phyloP scores from a whole-genome alignment of 2,888 invertebrate species.

The Zelleria hepariella region DNA sequence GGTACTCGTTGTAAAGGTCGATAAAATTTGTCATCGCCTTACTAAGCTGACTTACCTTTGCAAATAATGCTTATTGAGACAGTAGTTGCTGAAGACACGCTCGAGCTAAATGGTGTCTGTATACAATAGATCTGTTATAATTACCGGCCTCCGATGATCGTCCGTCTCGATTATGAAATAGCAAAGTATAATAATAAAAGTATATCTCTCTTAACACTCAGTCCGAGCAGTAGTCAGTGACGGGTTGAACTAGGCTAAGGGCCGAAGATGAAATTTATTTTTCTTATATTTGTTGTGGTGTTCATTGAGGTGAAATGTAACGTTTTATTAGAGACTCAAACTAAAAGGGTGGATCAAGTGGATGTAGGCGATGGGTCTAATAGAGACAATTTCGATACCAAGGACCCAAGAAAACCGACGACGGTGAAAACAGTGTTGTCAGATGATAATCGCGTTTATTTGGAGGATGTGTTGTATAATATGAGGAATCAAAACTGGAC shows the following conservation, averaged over 20 bases:
- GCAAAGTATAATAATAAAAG: neutral
- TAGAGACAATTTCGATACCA: neutral
- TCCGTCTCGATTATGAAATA: neutral
- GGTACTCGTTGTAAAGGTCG: too few relatives aligned
- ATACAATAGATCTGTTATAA: neutral
- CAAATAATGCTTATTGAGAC: neutral
- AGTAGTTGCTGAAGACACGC: neutral
- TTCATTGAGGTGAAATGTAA: neutral
- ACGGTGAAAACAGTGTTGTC: constrained; percentile 18
- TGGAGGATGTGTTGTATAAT: constrained; percentile 52
- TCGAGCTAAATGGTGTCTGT: neutral
- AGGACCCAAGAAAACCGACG: constrained; percentile 15
- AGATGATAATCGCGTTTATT: constrained; percentile 31
- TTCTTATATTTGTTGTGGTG: neutral
- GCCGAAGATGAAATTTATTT: neutral
- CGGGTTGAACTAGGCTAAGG: neutral
- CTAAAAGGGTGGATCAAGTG: neutral
- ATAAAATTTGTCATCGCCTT: too few relatives aligned
- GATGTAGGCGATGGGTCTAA: constrained; percentile 5
- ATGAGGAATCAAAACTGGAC: constrained; percentile 51
- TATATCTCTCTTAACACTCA: neutral
- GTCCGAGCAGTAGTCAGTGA: neutral
- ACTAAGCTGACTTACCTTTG: too few relatives aligned
- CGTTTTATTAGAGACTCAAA: neutral
- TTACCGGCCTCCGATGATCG: neutral